These are phyloP conservation scores for Serinus canaria DNA, from an alignment of 2,113 vertebrate genomes.

Conservation along the genomic window DNA sequence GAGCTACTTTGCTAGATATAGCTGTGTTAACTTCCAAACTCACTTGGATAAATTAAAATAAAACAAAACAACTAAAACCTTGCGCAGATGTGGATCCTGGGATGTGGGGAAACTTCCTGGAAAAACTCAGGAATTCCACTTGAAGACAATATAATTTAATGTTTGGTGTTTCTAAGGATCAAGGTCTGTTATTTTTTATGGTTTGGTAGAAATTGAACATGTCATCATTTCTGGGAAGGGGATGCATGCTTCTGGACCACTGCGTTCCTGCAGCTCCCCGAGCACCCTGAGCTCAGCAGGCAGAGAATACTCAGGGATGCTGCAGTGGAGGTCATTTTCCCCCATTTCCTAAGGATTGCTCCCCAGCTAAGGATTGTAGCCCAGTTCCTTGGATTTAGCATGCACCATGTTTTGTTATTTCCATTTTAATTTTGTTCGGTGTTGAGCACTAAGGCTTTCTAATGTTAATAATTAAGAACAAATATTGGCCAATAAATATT, in stretches of 20 bases:
- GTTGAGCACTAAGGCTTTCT: neutral
- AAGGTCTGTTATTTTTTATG: neutral
- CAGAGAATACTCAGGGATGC: neutral
- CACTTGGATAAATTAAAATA: neutral
- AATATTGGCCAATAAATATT: neutral
- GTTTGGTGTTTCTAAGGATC: neutral
- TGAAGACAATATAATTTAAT: neutral
- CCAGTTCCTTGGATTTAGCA: accelerated
- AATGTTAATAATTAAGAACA: neutral
- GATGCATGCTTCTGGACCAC: neutral
- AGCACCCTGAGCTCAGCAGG: neutral
- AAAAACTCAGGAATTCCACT: neutral
- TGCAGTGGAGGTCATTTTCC: neutral
- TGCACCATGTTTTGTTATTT: neutral
- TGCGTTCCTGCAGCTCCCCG: accelerated
- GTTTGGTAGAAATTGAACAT: neutral
- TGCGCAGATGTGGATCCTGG: neutral
- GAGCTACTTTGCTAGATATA: neutral
- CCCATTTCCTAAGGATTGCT: neutral
- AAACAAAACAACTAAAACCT: neutral
- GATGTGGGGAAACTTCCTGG: neutral
- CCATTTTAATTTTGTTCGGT: neutral
- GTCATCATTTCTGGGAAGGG: neutral
- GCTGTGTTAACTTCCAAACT: neutral
- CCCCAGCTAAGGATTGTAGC: neutral